These are phyloP conservation scores for Nomia melanderi DNA, from an alignment of 1,140 invertebrate genomes.

Conservation along the genomic window DNA sequence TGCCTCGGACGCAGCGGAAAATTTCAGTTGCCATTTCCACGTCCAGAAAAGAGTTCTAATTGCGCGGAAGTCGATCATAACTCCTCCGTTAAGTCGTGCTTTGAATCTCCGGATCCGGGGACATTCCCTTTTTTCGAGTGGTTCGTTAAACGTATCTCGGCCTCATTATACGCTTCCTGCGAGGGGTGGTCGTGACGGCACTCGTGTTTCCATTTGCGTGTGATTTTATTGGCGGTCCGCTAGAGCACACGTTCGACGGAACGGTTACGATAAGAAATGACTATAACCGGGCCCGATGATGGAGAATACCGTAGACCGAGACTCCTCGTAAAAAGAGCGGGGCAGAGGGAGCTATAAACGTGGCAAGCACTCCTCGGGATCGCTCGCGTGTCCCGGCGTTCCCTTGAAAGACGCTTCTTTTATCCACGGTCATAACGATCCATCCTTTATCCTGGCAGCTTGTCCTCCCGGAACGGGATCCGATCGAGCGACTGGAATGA, in stretches of 20 bases:
- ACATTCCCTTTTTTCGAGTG: neutral
- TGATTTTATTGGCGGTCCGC: slow-evolving; percentile 22
- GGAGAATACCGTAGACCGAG: slow-evolving; percentile 49
- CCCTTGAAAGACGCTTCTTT: slow-evolving; percentile 48
- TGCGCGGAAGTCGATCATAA: neutral
- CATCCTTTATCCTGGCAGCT: slow-evolving; percentile 57
- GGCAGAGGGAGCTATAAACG: slow-evolving; percentile 53
- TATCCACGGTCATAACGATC: slow-evolving; percentile 48
- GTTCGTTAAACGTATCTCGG: neutral
- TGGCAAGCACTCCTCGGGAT: slow-evolving; percentile 50
- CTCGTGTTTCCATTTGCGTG: slow-evolving; percentile 19
- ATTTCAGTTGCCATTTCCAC: neutral
- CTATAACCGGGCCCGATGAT: slow-evolving; percentile 55
- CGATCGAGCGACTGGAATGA: slow-evolving; percentile 48
- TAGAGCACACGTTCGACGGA: neutral
- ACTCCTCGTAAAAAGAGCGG: slow-evolving; percentile 55
- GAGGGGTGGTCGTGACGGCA: too few species aligned
- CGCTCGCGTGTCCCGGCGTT: slow-evolving; percentile 51
- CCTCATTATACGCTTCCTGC: neutral
- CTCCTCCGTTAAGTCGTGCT: neutral
- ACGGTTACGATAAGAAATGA: slow-evolving; percentile 38
- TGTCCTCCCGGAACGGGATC: slow-evolving; percentile 42
- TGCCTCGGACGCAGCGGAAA: neutral
- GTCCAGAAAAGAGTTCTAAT: neutral
- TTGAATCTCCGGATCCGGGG: neutral